Conservation (phyloP, 64 coral and sea anemone genomes). For the Cladopsammia gracilis region DNA sequence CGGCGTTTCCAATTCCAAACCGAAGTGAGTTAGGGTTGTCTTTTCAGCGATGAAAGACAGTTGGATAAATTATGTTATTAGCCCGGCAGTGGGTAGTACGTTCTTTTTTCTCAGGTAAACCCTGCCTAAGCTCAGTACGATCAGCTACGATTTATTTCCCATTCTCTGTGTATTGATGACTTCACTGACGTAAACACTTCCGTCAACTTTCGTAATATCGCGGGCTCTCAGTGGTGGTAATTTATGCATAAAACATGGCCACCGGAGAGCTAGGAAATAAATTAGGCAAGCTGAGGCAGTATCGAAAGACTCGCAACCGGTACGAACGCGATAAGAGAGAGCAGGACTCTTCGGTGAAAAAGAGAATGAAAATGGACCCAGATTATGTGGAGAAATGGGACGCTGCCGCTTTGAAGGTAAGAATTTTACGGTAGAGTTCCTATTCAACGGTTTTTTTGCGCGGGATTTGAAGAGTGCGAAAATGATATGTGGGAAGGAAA, state of each 20-base stretch:
- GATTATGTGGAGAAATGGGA: constrained; percentile 55
- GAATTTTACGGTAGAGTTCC: not conserved
- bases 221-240: constrained; percentile 6
- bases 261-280: constrained; percentile 27
- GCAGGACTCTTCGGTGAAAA: not conserved
- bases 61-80: not conserved
- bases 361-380: constrained; percentile 30
- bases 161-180: no score
- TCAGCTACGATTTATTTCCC: no score
- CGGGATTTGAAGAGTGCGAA: not conserved
- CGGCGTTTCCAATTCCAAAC: not conserved
- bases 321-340: not conserved
- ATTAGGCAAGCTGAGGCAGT: constrained; percentile 36
- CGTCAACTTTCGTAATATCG: not conserved
- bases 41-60: no score
- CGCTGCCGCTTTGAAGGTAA: constrained; percentile 50
- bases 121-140: no score
- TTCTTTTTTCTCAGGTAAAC: not conserved
- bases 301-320: constrained; percentile 7
- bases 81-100: not conserved
- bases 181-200: not conserved
- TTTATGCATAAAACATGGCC: constrained; percentile 41
- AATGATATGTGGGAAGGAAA: not conserved
- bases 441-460: not conserved
- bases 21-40: not conserved